Base-by-base conservation (phyloP, 2,113 vertebrate species). In the Copsychus sechellarum region DNA sequence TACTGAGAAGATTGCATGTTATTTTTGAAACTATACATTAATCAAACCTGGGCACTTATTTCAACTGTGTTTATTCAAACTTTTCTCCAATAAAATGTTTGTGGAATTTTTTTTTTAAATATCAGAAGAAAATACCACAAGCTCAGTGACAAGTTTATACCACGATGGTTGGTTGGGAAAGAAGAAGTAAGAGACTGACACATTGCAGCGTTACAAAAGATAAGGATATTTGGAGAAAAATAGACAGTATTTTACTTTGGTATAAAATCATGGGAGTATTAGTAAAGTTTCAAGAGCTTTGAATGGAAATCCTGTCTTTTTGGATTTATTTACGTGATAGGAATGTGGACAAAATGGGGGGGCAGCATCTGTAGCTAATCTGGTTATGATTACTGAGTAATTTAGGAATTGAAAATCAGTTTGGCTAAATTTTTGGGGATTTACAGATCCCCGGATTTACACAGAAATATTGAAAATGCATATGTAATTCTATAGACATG, bases 361-460 rank as follows among this genome's bases (percentile, higher is more conserved):
- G n/a, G 65, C 48, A 88, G 85, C 92, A 96, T 96, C 90, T 98
- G 89, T 82, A 91, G 62, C 81, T 93, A 91, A 95, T 97, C 96
- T 97, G 73, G 73, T 96, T 91, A 58, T 71, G 85, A 90, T 97
- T 94, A 93, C 67, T 88, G 51, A 93, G 82, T 88, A 92, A 92
- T 25, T 94, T 86, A 89, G 72, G 72, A 92, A 78, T 25, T 96
- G 78, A 78, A 94, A 62, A 78, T 76, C 72, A 89, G 34, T 96
- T 96, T 93, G 56, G 53, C 70, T 86, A 65, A 50, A 84, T 58
- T 81, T 81, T 96, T 84, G n/a, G 74, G 71, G 71, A 86, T n/a
- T n/a, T n/a, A n/a, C n/a, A n/a, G n/a, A n/a, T n/a, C n/a, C n/a
- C n/a, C n/a, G n/a, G n/a, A n/a, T n/a, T n/a, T n/a, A n/a, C 57